Evolutionary conservation across 2,113 vertebrate species (phyloP).

Genomic region (Heptranchias perlo): DNA sequence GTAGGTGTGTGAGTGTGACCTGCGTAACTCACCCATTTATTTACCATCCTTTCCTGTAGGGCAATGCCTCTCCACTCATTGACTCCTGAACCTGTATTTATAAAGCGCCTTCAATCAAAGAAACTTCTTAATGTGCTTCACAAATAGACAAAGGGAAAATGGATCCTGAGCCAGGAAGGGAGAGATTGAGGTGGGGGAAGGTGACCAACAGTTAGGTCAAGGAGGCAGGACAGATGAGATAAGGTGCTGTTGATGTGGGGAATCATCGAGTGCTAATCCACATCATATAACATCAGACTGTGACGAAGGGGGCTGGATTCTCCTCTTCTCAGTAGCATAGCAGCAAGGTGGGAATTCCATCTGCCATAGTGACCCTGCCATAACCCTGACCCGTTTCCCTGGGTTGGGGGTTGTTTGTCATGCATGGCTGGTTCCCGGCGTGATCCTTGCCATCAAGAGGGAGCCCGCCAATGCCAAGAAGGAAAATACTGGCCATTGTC

Average conservation of each 20-base stretch:
- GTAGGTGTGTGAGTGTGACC: not conserved
- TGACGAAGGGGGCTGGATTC: not conserved
- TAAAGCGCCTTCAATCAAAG: not conserved
- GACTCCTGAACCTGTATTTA: not conserved
- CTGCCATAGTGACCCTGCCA: not conserved
- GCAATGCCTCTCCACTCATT: not conserved
- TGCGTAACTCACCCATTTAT: not conserved
- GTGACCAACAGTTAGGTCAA: not conserved
- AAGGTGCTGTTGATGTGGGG: not conserved
- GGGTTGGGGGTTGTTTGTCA: not conserved
- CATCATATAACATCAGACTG: not conserved
- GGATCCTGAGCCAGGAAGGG: not conserved
- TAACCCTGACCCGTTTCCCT: not conserved
- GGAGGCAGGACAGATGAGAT: not conserved
- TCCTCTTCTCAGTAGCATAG: not conserved
- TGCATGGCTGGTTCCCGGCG: not conserved
- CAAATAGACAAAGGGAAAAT: not conserved
- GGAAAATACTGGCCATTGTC: not conserved
- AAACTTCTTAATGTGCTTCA: not conserved
- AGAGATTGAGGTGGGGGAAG: not conserved
- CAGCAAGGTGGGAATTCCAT: not conserved
- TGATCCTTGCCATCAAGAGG: not conserved
- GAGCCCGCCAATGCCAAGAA: not conserved
- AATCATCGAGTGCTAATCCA: not conserved
- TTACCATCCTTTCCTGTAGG: not conserved